Percentiles rank a stretch among this genome's conserved stretches.
phyloP scores from a whole-genome alignment of 2,113 vertebrate genomes.

The Kryptolebias marmoratus region DNA sequence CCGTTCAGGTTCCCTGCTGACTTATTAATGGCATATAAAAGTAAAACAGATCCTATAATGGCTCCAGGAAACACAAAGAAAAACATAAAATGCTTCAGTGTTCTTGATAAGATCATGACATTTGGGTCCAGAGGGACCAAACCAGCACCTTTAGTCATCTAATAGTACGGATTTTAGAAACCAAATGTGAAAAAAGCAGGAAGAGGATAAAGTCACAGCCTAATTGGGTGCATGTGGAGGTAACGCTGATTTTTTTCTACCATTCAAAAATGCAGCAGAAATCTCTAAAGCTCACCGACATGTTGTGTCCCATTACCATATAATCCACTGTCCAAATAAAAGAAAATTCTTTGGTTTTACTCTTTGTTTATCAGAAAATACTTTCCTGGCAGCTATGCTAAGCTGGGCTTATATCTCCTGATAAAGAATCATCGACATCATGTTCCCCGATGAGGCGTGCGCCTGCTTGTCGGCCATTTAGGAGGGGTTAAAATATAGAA shows the following conservation, averaged over 20 bases:
- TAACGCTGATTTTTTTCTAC: background rate
- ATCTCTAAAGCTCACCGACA: conserved; percentile 10
- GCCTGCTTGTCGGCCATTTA: background rate
- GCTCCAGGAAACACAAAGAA: conserved; percentile 36
- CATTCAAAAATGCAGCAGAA: background rate
- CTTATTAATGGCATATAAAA: conserved; percentile 24
- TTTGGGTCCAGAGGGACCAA: background rate
- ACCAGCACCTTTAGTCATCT: background rate
- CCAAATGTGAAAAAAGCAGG: background rate
- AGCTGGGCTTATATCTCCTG: background rate
- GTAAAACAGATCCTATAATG: conserved; percentile 30
- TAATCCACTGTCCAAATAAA: background rate
- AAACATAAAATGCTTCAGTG: conserved; percentile 16
- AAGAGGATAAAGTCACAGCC: background rate
- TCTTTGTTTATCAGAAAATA: background rate
- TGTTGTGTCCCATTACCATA: background rate
- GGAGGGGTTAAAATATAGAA: background rate
- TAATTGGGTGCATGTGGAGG: background rate
- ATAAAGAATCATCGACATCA: background rate
- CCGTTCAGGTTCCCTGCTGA: conserved; percentile 15
- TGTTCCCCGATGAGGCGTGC: background rate
- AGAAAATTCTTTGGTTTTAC: background rate
- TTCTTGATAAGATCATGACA: conserved; percentile 35
- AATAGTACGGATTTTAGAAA: conserved; percentile 18
- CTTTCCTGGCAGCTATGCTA: background rate